Conservation (phyloP, 2,113 vertebrate species). For the Pholis gunnellus region DNA sequence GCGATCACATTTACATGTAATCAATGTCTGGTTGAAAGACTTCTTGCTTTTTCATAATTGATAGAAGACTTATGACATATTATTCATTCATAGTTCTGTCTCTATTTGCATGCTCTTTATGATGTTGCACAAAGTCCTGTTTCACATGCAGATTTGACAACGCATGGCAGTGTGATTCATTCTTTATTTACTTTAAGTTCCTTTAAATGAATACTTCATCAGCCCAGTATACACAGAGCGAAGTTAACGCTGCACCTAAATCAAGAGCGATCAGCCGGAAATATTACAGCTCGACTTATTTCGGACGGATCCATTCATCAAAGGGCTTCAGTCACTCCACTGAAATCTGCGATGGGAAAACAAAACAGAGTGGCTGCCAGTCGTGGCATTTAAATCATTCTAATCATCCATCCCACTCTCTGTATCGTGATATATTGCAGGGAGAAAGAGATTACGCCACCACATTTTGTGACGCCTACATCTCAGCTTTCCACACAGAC, state of each 20-base stretch:
- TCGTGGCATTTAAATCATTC: conserved; percentile 67
- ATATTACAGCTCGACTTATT: conserved; percentile 39
- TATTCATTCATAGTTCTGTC: conserved; percentile 24
- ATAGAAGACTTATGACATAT: neutral
- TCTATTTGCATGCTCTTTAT: conserved; percentile 1
- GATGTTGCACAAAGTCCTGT: conserved; percentile 13
- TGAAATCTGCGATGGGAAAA: conserved; percentile 28
- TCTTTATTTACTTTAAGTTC: conserved; percentile 44
- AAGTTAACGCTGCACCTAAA: conserved; percentile 44
- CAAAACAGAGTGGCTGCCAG: conserved; percentile 41
- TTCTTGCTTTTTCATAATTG: conserved; percentile 17
- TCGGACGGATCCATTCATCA: conserved; percentile 57
- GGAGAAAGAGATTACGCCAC: conserved; percentile 39
- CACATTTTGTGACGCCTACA: conserved; percentile 55
- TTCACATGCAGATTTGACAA: conserved; percentile 36
- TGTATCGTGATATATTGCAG: conserved; percentile 67
- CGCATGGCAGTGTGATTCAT: conserved; percentile 31
- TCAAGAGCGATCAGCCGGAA: conserved; percentile 33
- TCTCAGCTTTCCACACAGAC: conserved; percentile 47
- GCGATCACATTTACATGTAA: conserved; percentile 44
- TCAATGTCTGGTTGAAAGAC: conserved; percentile 33
- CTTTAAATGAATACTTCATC: conserved; percentile 57
- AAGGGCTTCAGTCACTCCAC: conserved; percentile 29
- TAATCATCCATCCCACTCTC: conserved; percentile 73
- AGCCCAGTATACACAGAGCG: neutral